phyloP scores from a whole-genome alignment of 2,113 vertebrate genomes.

The Maccullochella peelii region DNA sequence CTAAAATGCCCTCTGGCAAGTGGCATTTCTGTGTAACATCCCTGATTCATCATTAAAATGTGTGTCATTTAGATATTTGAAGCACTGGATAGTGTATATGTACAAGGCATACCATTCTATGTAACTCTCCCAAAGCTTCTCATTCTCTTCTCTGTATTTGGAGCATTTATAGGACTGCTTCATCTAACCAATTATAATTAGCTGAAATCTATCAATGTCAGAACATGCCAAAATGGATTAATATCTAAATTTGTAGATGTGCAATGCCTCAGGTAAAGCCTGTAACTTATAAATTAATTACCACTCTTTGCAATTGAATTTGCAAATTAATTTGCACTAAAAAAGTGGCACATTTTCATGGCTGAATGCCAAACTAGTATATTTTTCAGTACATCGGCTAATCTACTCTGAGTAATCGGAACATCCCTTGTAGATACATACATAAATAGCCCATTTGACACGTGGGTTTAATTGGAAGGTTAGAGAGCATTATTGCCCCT shows the following conservation, averaged over 20 bases:
- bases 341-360: slow-evolving; percentile 41
- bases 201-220: slow-evolving; percentile 66
- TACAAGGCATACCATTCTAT: slow-evolving; percentile 14
- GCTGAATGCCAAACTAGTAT: slow-evolving; percentile 28
- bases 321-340: slow-evolving; percentile 51
- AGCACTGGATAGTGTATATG: not conserved
- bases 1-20: slow-evolving; percentile 21
- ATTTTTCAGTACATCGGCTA: slow-evolving; percentile 27
- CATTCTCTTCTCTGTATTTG: slow-evolving; percentile 29
- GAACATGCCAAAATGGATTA: slow-evolving; percentile 72
- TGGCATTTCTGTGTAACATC: slow-evolving; percentile 39
- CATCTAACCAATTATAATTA: slow-evolving; percentile 64
- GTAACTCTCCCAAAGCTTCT: slow-evolving; percentile 21
- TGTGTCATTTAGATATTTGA: slow-evolving; percentile 35
- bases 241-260: slow-evolving; percentile 65
- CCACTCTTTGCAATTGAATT: slow-evolving; percentile 56
- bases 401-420: slow-evolving; percentile 45
- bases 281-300: slow-evolving; percentile 66
- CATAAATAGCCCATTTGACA: slow-evolving; percentile 31
- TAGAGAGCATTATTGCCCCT: slow-evolving; percentile 14
- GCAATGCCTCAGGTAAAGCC: slow-evolving; percentile 64
- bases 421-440: slow-evolving; percentile 23
- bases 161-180: slow-evolving; percentile 32
- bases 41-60: slow-evolving; percentile 43
- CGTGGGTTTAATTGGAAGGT: slow-evolving; percentile 46